A percentile compares a stretch with the other conserved stretches of the same genome.
phyloP scores from a whole-genome alignment of 1,140 invertebrate species.

The Lineus longissimus region DNA sequence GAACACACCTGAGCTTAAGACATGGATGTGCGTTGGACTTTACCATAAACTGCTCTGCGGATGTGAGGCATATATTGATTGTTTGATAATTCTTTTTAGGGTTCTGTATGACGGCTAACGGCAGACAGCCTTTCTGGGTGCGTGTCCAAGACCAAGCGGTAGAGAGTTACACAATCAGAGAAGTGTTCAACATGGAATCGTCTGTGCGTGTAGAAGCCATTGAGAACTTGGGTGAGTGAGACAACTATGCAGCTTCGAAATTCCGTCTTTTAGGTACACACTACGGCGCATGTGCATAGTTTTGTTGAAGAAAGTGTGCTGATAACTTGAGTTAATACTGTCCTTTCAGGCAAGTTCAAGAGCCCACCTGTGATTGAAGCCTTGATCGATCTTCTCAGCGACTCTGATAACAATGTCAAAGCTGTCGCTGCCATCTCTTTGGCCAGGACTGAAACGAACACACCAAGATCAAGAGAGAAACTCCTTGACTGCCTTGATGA shows the following conservation, averaged over 20 bases:
- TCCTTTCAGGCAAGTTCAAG: slow-evolving; percentile 14
- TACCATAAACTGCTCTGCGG: too few relatives aligned
- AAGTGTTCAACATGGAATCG: slow-evolving; percentile 22
- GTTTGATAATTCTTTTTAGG: too few relatives aligned
- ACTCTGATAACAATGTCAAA: slow-evolving; percentile 17
- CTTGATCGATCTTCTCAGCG: slow-evolving; percentile 13
- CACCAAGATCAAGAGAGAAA: slow-evolving; percentile 2
- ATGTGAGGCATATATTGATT: too few relatives aligned
- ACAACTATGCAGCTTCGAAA: too few relatives aligned
- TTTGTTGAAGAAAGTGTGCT: too few relatives aligned
- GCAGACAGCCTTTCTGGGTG: not conserved
- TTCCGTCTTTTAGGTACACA: too few relatives aligned
- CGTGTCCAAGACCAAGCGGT: slow-evolving; percentile 16
- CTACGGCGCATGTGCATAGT: too few relatives aligned
- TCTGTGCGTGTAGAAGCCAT: slow-evolving; percentile 19
- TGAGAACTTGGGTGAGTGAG: slow-evolving; percentile 19
- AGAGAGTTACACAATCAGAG: slow-evolving; percentile 19
- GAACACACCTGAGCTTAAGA: too few relatives aligned
- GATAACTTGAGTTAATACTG: too few relatives aligned
- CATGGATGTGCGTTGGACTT: too few relatives aligned
- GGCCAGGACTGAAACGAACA: slow-evolving; percentile 3
- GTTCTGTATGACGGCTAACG: not conserved
- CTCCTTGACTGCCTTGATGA: slow-evolving; percentile 13
- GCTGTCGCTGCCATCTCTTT: slow-evolving; percentile 16
- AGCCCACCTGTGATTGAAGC: slow-evolving; percentile 18